A percentile compares a stretch with the other conserved stretches of the same genome.
Evolutionary conservation across 2,888 invertebrate species (phyloP).

Genomic region (Scelioninae gen. 2): DNA sequence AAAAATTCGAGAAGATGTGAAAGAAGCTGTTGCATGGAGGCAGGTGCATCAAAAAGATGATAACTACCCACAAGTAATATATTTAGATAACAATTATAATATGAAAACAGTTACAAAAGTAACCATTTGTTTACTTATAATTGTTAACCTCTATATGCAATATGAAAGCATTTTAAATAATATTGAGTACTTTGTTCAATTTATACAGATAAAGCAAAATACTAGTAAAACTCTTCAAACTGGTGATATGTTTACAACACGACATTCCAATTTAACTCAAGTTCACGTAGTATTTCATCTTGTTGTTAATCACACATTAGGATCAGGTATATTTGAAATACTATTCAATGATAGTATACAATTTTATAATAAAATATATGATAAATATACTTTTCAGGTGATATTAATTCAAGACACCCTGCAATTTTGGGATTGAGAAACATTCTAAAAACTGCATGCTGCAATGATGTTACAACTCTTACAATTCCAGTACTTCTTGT

Average conservation of each 20-base stretch:
- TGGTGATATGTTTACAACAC: conserved; percentile 90
- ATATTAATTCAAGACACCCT: conserved; percentile 97
- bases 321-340: conserved; percentile 76
- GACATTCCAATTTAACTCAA: conserved; percentile 95
- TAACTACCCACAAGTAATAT: conserved; percentile 69
- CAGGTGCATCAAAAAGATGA: conserved; percentile 72
- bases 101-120: no score
- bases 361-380: no score
- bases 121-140: no score
- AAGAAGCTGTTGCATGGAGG: conserved; percentile 78
- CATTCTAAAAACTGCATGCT: conserved; percentile 95
- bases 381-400: conserved; percentile 81
- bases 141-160: no score
- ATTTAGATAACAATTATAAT: no score
- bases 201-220: conserved; percentile 70
- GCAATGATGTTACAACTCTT: conserved; percentile 93
- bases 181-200: no score
- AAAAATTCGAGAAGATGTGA: conserved; percentile 79
- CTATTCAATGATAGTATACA: no score
- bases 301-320: conserved; percentile 88
- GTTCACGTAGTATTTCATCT: conserved; percentile 97
- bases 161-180: no score
- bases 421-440: conserved; percentile 95
- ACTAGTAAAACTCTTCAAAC: conserved; percentile 82
- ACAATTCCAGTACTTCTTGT: conserved; percentile 94